Conservation (phyloP, 2,113 vertebrate species). For the Pluvialis apricaria region DNA sequence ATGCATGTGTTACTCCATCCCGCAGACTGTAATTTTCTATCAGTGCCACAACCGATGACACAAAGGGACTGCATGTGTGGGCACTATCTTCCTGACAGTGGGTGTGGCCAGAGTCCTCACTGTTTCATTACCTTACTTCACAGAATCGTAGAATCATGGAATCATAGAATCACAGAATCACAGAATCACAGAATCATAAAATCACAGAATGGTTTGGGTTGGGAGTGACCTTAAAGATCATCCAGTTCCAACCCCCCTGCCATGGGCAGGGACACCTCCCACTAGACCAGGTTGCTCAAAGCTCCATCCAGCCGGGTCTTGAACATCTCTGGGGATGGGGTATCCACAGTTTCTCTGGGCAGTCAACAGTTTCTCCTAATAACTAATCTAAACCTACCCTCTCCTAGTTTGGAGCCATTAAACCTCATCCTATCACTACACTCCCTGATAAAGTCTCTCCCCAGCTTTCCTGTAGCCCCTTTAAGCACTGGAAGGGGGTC, state of each 20-base stretch:
- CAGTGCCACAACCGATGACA: rapidly evolving
- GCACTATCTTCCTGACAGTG: rapidly evolving
- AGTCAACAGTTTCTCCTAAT: background rate
- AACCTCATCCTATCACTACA: background rate
- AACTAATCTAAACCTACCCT: background rate
- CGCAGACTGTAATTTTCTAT: background rate
- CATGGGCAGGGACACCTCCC: background rate
- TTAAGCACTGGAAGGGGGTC: background rate
- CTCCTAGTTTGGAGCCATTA: background rate
- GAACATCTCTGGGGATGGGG: background rate
- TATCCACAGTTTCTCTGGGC: background rate
- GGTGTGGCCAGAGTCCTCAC: background rate
- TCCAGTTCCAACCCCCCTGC: background rate
- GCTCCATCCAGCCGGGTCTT: background rate
- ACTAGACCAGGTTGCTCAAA: background rate
- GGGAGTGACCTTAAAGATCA: background rate
- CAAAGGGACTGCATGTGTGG: background rate
- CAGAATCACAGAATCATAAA: background rate
- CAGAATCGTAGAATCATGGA: background rate
- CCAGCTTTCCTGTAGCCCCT: background rate
- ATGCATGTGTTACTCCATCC: rapidly evolving
- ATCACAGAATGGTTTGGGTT: background rate
- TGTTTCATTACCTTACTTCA: background rate
- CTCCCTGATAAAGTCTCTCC: background rate
- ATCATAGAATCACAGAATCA: background rate